Evolutionary conservation across 2,888 invertebrate genomes (phyloP).

Genomic region (Watsonalla cultraria): DNA sequence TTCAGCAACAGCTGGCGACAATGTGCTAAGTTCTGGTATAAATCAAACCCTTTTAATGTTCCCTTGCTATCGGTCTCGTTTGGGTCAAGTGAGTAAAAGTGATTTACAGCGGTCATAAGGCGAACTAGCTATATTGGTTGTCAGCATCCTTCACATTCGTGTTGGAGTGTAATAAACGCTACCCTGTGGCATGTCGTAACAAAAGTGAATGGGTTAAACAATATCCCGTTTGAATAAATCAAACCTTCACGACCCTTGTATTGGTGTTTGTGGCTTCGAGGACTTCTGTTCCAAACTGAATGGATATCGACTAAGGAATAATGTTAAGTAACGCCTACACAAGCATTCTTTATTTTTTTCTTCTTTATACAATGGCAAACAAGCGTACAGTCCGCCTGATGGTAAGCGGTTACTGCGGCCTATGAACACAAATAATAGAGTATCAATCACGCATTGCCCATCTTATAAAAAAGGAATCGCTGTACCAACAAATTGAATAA

Average conservation of each 20-base stretch:
- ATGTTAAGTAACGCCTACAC: not conserved
- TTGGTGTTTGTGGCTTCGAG: not conserved
- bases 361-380: too few relatives aligned
- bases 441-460: too few relatives aligned
- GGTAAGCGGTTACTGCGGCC: too few relatives aligned
- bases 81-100: slow-evolving; percentile 70
- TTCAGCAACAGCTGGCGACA: slow-evolving; percentile 67
- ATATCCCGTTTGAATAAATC: not conserved
- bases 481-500: too few relatives aligned
- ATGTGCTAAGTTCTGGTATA: slow-evolving; percentile 71
- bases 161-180: slow-evolving; percentile 43
- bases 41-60: slow-evolving; percentile 76
- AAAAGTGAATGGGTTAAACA: slow-evolving; percentile 1
- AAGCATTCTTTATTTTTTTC: too few relatives aligned
- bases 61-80: slow-evolving; percentile 57
- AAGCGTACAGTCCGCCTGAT: too few relatives aligned
- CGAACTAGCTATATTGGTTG: slow-evolving; percentile 60
- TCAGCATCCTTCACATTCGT: slow-evolving; percentile 54
- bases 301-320: not conserved
- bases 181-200: slow-evolving; percentile 1
- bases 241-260: not conserved
- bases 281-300: not conserved
- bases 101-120: slow-evolving; percentile 69
- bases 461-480: too few relatives aligned
- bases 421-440: too few relatives aligned